Evolutionary conservation across 2,113 vertebrate species (phyloP).

Genomic region (Percopsis transmontana): DNA sequence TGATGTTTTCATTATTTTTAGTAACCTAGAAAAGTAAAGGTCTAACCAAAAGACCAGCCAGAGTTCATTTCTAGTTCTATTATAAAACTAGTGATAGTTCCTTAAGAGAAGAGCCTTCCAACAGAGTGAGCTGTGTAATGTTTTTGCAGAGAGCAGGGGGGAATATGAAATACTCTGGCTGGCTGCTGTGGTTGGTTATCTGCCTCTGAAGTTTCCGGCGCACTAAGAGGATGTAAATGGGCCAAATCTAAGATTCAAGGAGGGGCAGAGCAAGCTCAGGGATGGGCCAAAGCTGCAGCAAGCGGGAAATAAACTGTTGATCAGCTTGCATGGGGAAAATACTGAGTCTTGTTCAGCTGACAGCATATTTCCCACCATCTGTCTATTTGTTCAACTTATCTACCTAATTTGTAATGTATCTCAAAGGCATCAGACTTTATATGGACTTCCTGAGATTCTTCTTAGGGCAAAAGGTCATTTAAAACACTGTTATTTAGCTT

Average conservation of each 20-base stretch:
- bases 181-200: conserved; percentile 23
- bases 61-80: background rate
- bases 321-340: no score
- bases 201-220: conserved; percentile 34
- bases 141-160: background rate
- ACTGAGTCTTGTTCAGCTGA: no score
- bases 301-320: background rate
- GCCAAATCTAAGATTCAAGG: background rate
- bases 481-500: background rate
- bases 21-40: no score
- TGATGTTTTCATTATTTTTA: conserved; percentile 24
- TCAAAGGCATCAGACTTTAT: no score
- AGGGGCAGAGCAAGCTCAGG: background rate
- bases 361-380: no score
- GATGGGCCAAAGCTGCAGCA: background rate
- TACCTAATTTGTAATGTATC: no score
- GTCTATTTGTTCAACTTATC: no score
- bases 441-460: no score
- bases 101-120: background rate
- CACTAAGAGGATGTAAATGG: conserved; percentile 1
- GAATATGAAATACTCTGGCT: background rate
- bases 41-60: background rate
- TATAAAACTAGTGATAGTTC: conserved; percentile 2
- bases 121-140: background rate
- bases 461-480: background rate